These are phyloP conservation scores for Eilema caniola DNA, from an alignment of 2,888 invertebrate species.

Conservation along the genomic window DNA sequence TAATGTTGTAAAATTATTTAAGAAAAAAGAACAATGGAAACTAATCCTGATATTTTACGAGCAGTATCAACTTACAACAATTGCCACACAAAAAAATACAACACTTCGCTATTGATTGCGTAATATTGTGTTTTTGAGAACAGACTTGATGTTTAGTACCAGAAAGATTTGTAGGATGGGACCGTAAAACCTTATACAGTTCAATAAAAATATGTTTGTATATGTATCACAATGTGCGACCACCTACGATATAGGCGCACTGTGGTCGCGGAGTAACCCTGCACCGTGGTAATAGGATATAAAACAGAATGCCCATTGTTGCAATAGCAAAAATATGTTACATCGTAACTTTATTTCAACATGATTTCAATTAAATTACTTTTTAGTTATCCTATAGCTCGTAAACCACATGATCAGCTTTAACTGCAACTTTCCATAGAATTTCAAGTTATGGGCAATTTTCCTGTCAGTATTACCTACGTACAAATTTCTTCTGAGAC, in stretches of 20 bases:
- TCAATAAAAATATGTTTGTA: conserved; percentile 78
- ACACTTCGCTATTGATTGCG: conserved; percentile 60
- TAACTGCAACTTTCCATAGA: conserved; percentile 34
- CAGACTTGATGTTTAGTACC: conserved; percentile 61
- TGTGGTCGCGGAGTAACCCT: conserved; percentile 61
- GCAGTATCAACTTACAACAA: conserved; percentile 49
- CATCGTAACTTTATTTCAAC: conserved; percentile 29
- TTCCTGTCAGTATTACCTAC: conserved; percentile 20
- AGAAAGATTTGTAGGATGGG: conserved; percentile 70
- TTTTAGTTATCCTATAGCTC: conserved; percentile 29
- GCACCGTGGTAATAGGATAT: conserved; percentile 59
- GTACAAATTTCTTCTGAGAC: conserved; percentile 1
- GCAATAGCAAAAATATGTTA: conserved; percentile 38
- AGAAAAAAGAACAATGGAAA: conserved; percentile 39
- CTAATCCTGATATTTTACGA: conserved; percentile 30
- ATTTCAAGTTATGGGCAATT: conserved; percentile 39
- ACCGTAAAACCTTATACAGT: conserved; percentile 76
- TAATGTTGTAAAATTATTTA: conserved; percentile 19
- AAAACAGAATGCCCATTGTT: conserved; percentile 59
- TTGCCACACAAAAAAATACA: conserved; percentile 53
- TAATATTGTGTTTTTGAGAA: conserved; percentile 60
- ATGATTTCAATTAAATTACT: conserved; percentile 33
- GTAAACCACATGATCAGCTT: conserved; percentile 29
- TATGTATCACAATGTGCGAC: conserved; percentile 69
- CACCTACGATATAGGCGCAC: conserved; percentile 77